A percentile compares a stretch with the other conserved stretches of the same genome.
Conservation (phyloP, 2,113 vertebrate genomes). For the Amphilophus citrinellus region DNA sequence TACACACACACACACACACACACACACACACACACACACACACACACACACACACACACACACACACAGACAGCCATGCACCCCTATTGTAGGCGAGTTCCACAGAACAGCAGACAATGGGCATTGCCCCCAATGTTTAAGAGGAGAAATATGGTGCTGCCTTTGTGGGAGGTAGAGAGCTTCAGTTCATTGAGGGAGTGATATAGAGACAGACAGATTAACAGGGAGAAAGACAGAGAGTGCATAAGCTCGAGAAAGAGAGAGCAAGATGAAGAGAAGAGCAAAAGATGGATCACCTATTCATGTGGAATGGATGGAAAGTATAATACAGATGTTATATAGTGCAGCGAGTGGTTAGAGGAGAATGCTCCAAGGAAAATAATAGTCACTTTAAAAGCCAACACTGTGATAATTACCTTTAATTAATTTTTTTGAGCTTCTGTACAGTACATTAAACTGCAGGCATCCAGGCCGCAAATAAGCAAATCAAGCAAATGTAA, state of each 20-base stretch:
- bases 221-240: constrained; percentile 71
- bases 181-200: constrained; percentile 78
- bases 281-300: constrained; percentile 30
- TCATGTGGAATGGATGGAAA: constrained; percentile 23
- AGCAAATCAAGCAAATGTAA: constrained; percentile 34
- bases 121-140: constrained; percentile 68
- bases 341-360: neutral
- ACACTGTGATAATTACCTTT: constrained; percentile 32
- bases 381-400: neutral
- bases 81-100: constrained; percentile 67
- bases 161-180: constrained; percentile 79
- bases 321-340: neutral
- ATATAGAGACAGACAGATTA: constrained; percentile 76
- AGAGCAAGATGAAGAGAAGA: constrained; percentile 22
- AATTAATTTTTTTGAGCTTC: constrained; percentile 21
- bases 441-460: constrained; percentile 34
- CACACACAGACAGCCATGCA: constrained; percentile 66
- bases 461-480: constrained; percentile 14
- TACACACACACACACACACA: neutral
- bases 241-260: constrained; percentile 59
- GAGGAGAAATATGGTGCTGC: constrained; percentile 79
- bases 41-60: constrained; percentile 23
- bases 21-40: too few relatives aligned
- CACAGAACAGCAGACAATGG: constrained; percentile 71
- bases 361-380: constrained; percentile 1